These are phyloP conservation scores for Diorhabda sublineata DNA, from an alignment of 1,140 invertebrate species.

Conservation along the genomic window DNA sequence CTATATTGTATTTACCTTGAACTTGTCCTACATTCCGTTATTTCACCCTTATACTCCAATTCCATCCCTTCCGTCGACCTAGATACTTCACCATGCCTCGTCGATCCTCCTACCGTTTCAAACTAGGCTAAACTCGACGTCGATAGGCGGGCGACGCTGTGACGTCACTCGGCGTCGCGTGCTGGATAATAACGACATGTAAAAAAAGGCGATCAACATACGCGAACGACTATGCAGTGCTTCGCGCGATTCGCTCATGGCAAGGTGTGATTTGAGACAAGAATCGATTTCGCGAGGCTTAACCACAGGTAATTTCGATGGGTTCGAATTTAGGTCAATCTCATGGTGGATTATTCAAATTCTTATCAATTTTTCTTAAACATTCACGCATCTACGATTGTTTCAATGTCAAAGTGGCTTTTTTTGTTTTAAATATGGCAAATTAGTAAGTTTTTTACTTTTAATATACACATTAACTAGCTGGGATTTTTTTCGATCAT, in stretches of 20 bases:
- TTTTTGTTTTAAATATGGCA: no score
- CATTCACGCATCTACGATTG: no score
- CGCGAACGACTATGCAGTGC: slow-evolving; percentile 10
- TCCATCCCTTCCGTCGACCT: not conserved
- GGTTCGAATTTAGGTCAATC: no score
- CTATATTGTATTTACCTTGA: not conserved
- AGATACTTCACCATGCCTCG: not conserved
- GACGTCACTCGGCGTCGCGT: slow-evolving; percentile 17
- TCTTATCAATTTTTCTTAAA: no score
- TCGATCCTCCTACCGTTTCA: not conserved
- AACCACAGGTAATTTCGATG: no score
- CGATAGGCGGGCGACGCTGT: slow-evolving; percentile 11
- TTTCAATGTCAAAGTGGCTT: no score
- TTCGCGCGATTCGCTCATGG: not conserved
- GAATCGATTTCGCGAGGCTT: not conserved
- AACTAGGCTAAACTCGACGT: slow-evolving; percentile 8
- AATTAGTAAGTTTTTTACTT: no score
- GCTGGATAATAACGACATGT: slow-evolving; percentile 9
- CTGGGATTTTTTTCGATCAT: no score
- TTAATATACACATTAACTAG: no score
- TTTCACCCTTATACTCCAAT: not conserved
- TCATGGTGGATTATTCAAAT: no score
- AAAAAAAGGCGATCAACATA: slow-evolving; percentile 14
- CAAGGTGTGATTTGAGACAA: not conserved
- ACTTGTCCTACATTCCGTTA: not conserved